Evolutionary conservation across 2,888 invertebrate species (phyloP), one percentile per base, ranked within the genome.

Genomic region (Congeria kusceri): DNA sequence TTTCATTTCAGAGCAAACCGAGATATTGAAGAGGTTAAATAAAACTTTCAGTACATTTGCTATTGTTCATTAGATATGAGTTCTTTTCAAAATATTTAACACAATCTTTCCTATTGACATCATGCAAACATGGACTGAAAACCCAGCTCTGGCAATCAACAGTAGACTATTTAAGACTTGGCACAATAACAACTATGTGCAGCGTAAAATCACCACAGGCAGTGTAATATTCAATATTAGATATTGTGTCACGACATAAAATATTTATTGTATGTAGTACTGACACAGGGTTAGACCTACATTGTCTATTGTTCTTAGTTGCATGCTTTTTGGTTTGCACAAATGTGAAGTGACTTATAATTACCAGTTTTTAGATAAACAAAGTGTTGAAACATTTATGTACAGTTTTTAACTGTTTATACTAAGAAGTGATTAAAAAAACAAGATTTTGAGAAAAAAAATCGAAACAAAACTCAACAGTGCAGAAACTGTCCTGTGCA

Each of bases 31-130:
- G 20, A 25, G 53, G 53, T 53, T 25, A 53, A 20, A 49, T 20
- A 49, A 20, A 20, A 5, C 49, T 5, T 20, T 20, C n/a, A 49
- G 49, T 49, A 49, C 49, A 49, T 20, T 49, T 49, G 32, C 20
- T 20, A 49, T 49, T 49, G 49, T 49, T 49, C 49, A 20, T 18
- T 20, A 49, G 49, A 49, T 49, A 49, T 49, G 49, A 49, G 20
- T 49, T 49, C 49, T 49, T 49, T 49, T 20, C 49, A 49, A 49
- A 20, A 9, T 49, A 49, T 49, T 49, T 49, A 20, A 49, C 49
- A 20, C 49, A 49, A 49, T 49, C 49, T 49, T 49, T 49, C 18
- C 49, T 32, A 49, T 49, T 20, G 49, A 49, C 18, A 20, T 49
- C 20, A 20, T 20, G 20, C 49, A 49, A 49, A 49, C 20, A 49